Conservation (phyloP, 37 sponge, comb jelly and placozoan genomes). For the Eunapius fragilis region DNA sequence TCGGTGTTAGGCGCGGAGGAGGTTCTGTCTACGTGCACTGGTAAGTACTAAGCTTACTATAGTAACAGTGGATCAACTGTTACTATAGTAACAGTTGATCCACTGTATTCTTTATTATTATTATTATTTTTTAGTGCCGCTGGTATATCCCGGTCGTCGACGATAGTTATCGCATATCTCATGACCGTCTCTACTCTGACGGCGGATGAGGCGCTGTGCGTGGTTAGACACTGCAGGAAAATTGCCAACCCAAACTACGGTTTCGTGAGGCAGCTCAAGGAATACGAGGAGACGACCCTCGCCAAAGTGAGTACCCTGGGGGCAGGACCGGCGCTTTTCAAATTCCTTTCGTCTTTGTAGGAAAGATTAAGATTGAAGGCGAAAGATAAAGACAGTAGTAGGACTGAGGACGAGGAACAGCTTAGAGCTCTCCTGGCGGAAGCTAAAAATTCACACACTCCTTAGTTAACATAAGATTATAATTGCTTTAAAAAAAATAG, state of each 20-base stretch:
- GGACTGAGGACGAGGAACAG: conserved; percentile 21
- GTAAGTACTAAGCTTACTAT: no score
- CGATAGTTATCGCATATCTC: conserved; percentile 67
- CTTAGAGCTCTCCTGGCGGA: conserved; percentile 18
- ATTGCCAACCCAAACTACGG: conserved; percentile 79
- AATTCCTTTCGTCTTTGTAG: background rate
- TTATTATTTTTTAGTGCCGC: conserved; percentile 61
- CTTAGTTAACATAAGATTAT: no score
- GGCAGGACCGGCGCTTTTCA: background rate
- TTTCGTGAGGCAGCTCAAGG: conserved; percentile 63
- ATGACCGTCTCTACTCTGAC: conserved; percentile 57
- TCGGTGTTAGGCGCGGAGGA: conserved; percentile 40
- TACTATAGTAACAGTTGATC: no score
- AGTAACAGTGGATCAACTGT: no score
- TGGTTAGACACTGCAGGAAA: conserved; percentile 58
- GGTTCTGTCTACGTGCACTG: conserved; percentile 80
- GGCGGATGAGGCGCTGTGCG: conserved; percentile 57
- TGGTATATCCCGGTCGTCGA: conserved; percentile 81
- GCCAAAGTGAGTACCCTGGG: conserved; percentile 11
- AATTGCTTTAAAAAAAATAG: no score
- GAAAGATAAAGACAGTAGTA: no score
- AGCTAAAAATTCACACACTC: conserved; percentile 14
- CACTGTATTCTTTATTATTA: background rate
- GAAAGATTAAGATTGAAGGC: no score
- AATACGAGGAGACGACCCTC: conserved; percentile 34